These are phyloP conservation scores for Falco biarmicus DNA, from an alignment of 2,797 vertebrate genomes.

Conservation along the genomic window DNA sequence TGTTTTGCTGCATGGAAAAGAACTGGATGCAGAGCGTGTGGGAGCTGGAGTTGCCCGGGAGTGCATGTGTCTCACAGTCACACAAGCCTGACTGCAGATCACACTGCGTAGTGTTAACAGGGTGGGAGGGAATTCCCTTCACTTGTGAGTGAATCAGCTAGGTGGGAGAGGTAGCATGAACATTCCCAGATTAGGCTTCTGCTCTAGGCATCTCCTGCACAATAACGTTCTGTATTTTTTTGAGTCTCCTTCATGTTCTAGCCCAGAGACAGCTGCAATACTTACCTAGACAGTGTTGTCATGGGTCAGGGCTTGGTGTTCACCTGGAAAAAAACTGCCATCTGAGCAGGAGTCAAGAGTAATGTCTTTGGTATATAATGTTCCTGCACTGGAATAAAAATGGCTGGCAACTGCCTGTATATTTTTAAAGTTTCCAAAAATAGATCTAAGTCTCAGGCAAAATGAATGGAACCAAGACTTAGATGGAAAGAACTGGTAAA, in stretches of 20 bases:
- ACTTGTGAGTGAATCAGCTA: neutral
- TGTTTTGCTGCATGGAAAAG: neutral
- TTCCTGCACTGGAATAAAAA: constrained; percentile 45
- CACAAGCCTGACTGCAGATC: neutral
- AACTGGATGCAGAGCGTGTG: neutral
- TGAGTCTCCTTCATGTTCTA: neutral
- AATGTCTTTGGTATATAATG: constrained; percentile 38
- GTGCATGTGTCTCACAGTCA: neutral
- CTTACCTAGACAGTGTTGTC: neutral
- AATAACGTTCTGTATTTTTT: neutral
- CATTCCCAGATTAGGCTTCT: neutral
- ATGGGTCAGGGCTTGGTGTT: neutral
- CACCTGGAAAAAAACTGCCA: neutral
- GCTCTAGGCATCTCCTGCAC: neutral
- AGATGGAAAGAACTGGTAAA: constrained; percentile 67
- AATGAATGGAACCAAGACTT: constrained; percentile 52
- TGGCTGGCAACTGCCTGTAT: constrained; percentile 57
- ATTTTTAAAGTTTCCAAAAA: constrained; percentile 79
- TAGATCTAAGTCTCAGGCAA: constrained; percentile 64
- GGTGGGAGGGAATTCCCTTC: neutral
- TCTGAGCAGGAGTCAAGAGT: neutral
- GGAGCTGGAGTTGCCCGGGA: neutral
- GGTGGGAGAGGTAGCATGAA: neutral
- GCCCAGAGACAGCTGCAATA: neutral
- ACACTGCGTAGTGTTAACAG: neutral